A percentile compares a stretch with the other conserved stretches of the same genome.
These are phyloP conservation scores for Gnatocerus cornutus DNA, from an alignment of 2,888 invertebrate genomes.

Conservation along the genomic window DNA sequence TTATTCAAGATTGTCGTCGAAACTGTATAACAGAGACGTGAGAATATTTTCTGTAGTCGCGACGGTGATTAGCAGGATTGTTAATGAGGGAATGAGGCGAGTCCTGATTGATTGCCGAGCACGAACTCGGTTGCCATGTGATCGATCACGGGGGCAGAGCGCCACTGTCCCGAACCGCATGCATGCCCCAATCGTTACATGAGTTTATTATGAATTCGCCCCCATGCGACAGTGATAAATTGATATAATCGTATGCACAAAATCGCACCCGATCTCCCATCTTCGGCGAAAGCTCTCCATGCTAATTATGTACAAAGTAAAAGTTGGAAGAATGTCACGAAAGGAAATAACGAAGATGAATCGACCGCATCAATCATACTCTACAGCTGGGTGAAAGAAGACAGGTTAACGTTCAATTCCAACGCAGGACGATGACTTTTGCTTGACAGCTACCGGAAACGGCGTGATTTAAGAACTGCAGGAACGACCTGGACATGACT, in stretches of 20 bases:
- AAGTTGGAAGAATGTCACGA: conserved; percentile 68
- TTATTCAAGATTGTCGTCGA: conserved; percentile 38
- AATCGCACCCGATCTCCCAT: conserved; percentile 31
- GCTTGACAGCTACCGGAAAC: conserved; percentile 57
- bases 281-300: conserved; percentile 32
- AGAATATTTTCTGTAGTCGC: conserved; percentile 55
- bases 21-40: conserved; percentile 48
- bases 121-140: conserved; percentile 65
- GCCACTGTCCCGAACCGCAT: conserved; percentile 58
- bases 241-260: conserved; percentile 53
- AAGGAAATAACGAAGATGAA: conserved; percentile 71
- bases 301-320: conserved; percentile 67
- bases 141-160: conserved; percentile 64
- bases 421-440: conserved; percentile 43
- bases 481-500: conserved; percentile 50
- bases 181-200: conserved; percentile 61
- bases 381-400: conserved; percentile 55
- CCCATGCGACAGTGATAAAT: conserved; percentile 65
- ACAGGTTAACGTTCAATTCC: conserved; percentile 45
- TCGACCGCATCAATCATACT: conserved; percentile 71
- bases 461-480: conserved; percentile 59
- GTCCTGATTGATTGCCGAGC: conserved; percentile 64
- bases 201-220: conserved; percentile 62
- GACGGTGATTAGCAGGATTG: conserved; percentile 60
- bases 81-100: conserved; percentile 60